These are phyloP conservation scores for Dermatemys mawii DNA, from an alignment of 2,113 vertebrate species.

Conservation along the genomic window DNA sequence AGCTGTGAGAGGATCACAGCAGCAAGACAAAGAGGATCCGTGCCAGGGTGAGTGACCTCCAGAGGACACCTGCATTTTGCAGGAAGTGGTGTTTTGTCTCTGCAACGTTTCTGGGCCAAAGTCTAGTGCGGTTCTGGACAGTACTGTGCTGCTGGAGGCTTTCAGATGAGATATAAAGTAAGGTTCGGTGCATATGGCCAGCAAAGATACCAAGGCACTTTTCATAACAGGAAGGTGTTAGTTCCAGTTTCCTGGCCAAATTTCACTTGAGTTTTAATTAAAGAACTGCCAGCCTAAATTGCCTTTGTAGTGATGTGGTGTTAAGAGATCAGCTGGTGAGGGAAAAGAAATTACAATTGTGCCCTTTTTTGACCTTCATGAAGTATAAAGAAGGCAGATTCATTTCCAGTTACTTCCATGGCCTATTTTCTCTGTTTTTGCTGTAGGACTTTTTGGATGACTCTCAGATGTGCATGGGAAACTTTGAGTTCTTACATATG, in stretches of 20 bases:
- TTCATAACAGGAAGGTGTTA: neutral
- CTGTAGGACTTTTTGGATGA: slow-evolving; percentile 55
- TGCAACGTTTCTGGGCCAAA: neutral
- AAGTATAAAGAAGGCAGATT: neutral
- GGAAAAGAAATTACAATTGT: neutral
- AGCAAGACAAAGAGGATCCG: neutral
- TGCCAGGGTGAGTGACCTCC: neutral
- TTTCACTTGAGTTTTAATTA: neutral
- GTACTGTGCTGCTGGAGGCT: neutral
- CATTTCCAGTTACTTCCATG: slow-evolving; percentile 43
- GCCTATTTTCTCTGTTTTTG: slow-evolving; percentile 55
- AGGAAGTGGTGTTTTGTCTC: neutral
- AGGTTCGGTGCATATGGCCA: slow-evolving; percentile 2
- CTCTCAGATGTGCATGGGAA: slow-evolving; percentile 56
- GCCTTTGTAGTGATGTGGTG: neutral
- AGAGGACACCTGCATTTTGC: neutral
- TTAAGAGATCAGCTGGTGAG: neutral
- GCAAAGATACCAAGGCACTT: neutral
- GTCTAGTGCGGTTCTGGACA: neutral
- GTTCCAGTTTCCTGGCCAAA: neutral
- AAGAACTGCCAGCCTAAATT: neutral
- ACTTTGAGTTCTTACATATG: slow-evolving; percentile 23
- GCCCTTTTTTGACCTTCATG: neutral
- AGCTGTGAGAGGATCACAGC: neutral
- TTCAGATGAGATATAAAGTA: neutral